Evolutionary conservation across 2,888 invertebrate genomes (phyloP), one percentile per base, ranked within the genome.

Genomic region (Rhagium mordax): DNA sequence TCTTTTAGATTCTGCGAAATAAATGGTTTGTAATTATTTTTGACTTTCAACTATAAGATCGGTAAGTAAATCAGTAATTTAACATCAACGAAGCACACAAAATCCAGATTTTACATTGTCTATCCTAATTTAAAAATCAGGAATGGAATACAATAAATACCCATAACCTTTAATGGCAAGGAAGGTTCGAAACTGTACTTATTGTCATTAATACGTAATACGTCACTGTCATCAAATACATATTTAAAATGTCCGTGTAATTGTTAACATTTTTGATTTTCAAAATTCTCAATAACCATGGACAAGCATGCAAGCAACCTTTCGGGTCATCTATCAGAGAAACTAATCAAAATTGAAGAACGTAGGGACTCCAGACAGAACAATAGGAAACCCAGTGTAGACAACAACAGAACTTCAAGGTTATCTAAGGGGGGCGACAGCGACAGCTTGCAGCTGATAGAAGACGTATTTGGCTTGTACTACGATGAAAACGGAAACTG

Each of bases 381-480:
- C 47, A 16, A n/a, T 3, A 21, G 20, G 21, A 41, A 21, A 10
- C 1, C 55, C 21, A 55, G 24, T 21, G 10, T 21, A 10, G 10
- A 13, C n/a, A 4, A 24, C 1, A n/a, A 8, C n/a, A 15, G 15
- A 24, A 0, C n/a, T 2, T 7, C 18, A 3, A 29, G n/a, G 51
- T 1, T 41, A n/a, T 41, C 41, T 10, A 41, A 3, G 13, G 49
- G 7, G 0, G 27, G 18, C 3, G 29, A 49, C 18, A n/a, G 8
- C 18, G 64, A 74, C 10, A 69, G 66, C 6, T 78, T 86, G 0
- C 78, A 81, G 8, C 70, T 87, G 4, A 71, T 77, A 0, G 85
- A 85, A 80, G 86, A 87, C 59, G 76, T 72, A 6, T 88, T 85
- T 71, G 87, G 86, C 3, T 73, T 79, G 10, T 81, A 82, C 27